Conservation (phyloP, 23 tunicate species). For the Ascidia mentula region DNA sequence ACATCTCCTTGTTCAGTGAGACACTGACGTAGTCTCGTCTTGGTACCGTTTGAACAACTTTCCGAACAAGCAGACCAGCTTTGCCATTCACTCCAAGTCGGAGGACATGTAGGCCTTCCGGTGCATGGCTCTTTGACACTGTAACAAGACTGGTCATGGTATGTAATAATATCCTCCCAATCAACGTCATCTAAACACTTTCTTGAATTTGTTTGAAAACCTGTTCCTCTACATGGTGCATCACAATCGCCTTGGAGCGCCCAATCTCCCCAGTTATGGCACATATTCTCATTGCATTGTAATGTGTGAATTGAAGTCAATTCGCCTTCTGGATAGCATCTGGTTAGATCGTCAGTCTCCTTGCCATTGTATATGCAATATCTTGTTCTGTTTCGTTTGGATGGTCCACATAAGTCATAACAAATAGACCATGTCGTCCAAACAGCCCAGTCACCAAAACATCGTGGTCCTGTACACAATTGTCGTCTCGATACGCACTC, state of each 20-base stretch:
- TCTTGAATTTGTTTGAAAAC: slow-evolving; percentile 4
- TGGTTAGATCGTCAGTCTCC: not conserved
- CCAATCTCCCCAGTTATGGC: slow-evolving; percentile 35
- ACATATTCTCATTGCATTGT: slow-evolving; percentile 27
- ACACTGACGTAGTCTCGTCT: slow-evolving; percentile 11
- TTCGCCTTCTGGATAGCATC: not conserved
- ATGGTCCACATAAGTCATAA: slow-evolving; percentile 21
- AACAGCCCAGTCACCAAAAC: slow-evolving; percentile 27
- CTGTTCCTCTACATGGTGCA: slow-evolving; percentile 22
- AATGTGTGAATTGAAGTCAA: not conserved
- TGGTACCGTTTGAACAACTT: slow-evolving; percentile 23
- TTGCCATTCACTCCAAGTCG: slow-evolving; percentile 31
- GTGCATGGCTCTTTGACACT: not conserved
- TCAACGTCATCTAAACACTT: slow-evolving; percentile 1
- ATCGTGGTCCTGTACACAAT: slow-evolving; percentile 20
- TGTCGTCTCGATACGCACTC: not conserved
- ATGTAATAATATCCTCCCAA: not conserved
- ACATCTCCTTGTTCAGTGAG: slow-evolving; percentile 17
- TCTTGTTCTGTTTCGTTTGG: not conserved
- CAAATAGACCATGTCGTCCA: slow-evolving; percentile 36
- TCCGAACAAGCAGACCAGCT: slow-evolving; percentile 29
- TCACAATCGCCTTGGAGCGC: slow-evolving; percentile 5
- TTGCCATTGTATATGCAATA: slow-evolving; percentile 4
- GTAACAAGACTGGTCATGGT: slow-evolving; percentile 13
- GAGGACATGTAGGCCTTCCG: slow-evolving; percentile 39